Conservation (phyloP, 2,888 invertebrate genomes). For the Spilarctia lutea region DNA sequence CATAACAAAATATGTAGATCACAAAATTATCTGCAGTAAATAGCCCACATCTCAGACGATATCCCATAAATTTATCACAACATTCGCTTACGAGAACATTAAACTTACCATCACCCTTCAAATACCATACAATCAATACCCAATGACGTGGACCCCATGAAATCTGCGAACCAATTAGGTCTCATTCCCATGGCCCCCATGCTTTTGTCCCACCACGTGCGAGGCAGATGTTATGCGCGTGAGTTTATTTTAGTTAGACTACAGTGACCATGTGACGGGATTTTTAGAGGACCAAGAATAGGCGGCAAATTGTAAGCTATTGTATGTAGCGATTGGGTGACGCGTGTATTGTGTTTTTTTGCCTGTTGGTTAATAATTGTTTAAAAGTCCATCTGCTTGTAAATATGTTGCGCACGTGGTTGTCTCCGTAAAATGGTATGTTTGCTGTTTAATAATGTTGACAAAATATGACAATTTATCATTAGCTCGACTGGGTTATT, state of each 20-base stretch:
- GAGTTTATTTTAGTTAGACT: conserved; percentile 61
- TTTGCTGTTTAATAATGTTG: background rate
- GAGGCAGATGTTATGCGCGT: conserved; percentile 68
- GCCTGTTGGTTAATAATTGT: conserved; percentile 6
- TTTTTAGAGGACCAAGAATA: conserved; percentile 16
- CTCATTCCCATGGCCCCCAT: conserved; percentile 58
- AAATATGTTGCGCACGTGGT: conserved; percentile 17
- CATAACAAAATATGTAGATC: background rate
- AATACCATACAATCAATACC: conserved; percentile 21
- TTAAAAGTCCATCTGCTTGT: conserved; percentile 15
- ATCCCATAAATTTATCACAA: conserved; percentile 1
- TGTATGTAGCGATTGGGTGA: conserved; percentile 10
- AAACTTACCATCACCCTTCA: conserved; percentile 1
- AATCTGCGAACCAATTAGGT: conserved; percentile 48
- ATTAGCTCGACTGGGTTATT: background rate
- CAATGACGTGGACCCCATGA: conserved; percentile 33
- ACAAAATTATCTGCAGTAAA: background rate
- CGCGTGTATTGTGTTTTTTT: conserved; percentile 19
- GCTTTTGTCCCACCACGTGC: conserved; percentile 70
- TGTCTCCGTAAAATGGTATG: background rate
- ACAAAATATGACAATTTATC: background rate
- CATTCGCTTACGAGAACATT: background rate
- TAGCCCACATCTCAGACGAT: conserved; percentile 7
- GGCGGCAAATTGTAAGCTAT: conserved; percentile 21
- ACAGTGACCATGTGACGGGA: conserved; percentile 21